Conservation (phyloP, 2,888 invertebrate genomes). For the Napeogenes inachia region DNA sequence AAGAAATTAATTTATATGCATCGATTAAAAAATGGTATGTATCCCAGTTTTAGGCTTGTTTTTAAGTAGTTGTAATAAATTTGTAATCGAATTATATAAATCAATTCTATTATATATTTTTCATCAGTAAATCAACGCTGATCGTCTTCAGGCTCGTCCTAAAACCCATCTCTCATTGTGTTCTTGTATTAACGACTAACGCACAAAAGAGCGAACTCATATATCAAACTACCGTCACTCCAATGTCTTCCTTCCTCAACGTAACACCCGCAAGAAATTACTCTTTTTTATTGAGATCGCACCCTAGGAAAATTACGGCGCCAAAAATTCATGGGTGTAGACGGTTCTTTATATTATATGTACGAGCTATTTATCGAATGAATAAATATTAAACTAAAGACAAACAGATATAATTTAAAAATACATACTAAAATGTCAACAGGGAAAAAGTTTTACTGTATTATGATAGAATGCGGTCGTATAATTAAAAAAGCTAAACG, state of each 20-base stretch:
- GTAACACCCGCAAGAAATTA: slow-evolving; percentile 62
- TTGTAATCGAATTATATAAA: background rate
- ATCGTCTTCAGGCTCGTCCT: slow-evolving; percentile 37
- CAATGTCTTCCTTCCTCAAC: slow-evolving; percentile 74
- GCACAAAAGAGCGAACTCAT: slow-evolving; percentile 71
- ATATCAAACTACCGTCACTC: slow-evolving; percentile 77
- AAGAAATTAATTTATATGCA: no score
- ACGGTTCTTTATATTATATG: background rate
- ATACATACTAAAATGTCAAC: no score
- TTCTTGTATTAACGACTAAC: slow-evolving; percentile 67
- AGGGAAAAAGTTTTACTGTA: no score
- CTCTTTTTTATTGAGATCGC: slow-evolving; percentile 64
- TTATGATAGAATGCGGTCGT: no score
- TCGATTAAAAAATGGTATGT: no score
- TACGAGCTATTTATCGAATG: background rate
- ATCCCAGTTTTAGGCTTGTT: no score
- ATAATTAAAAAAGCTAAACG: no score
- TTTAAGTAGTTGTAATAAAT: background rate
- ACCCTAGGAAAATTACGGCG: slow-evolving; percentile 54
- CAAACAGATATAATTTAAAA: no score
- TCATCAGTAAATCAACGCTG: slow-evolving; percentile 3
- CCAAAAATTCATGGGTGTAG: slow-evolving; percentile 53
- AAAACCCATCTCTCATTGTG: slow-evolving; percentile 58
- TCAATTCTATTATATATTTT: background rate
- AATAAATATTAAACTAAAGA: no score